Evolutionary conservation across 2,888 invertebrate species (phyloP).

Genomic region (Xanthia togata): DNA sequence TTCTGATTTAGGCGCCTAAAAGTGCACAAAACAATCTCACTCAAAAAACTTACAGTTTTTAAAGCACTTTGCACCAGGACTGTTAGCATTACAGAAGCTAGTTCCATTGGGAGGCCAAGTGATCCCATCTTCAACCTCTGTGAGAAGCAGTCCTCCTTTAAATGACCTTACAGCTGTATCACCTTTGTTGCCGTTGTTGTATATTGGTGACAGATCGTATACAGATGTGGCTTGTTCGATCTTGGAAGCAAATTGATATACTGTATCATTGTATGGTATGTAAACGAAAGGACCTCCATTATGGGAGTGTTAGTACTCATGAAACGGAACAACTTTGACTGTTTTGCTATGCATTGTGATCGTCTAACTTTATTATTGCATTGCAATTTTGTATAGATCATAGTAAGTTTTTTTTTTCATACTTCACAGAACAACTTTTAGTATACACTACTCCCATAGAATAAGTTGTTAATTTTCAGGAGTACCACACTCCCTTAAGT

Average conservation of each 20-base stretch:
- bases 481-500: too few species aligned
- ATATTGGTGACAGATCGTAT: slow-evolving; percentile 20
- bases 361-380: too few species aligned
- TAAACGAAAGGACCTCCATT: too few species aligned
- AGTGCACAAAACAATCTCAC: not conserved
- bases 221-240: slow-evolving; percentile 12
- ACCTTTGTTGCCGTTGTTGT: not conserved
- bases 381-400: too few species aligned
- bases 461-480: too few species aligned
- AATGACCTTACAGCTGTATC: not conserved
- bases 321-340: too few species aligned
- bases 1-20: not conserved
- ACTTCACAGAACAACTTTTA: too few species aligned
- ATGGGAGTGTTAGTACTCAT: too few species aligned
- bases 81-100: slow-evolving; percentile 12
- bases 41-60: slow-evolving; percentile 52
- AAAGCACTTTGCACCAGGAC: slow-evolving; percentile 13
- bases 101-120: slow-evolving; percentile 26
- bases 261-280: too few species aligned
- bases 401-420: too few species aligned
- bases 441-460: too few species aligned
- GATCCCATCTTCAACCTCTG: slow-evolving; percentile 21
- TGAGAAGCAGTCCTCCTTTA: slow-evolving; percentile 8
- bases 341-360: too few species aligned
- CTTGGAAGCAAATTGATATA: not conserved